Percentiles rank a stretch among this genome's conserved stretches.
Evolutionary conservation across 2,888 invertebrate genomes (phyloP).

Genomic region (Baronia brevicornis): DNA sequence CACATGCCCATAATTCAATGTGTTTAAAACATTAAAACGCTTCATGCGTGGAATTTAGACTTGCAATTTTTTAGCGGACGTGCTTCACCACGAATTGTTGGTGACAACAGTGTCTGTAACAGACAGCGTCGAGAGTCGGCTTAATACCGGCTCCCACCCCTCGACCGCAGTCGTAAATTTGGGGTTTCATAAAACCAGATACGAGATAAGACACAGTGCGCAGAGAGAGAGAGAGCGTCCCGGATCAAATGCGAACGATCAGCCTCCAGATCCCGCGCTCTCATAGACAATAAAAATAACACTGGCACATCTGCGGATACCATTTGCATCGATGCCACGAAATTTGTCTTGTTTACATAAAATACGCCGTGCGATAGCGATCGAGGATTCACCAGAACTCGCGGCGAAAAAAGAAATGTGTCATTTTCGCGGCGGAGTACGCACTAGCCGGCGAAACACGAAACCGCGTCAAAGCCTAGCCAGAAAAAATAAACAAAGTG

Average conservation of each 20-base stretch:
- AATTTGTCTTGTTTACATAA: slow-evolving; percentile 74
- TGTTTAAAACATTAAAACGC: slow-evolving; percentile 40
- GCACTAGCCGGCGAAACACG: slow-evolving; percentile 44
- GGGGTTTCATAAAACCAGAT: slow-evolving; percentile 77
- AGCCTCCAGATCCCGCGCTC: slow-evolving; percentile 44
- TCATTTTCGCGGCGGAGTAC: slow-evolving; percentile 45
- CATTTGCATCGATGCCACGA: slow-evolving; percentile 49
- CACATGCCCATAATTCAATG: background rate
- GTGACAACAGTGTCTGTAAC: slow-evolving; percentile 70
- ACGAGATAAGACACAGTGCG: slow-evolving; percentile 73
- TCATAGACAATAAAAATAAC: slow-evolving; percentile 69
- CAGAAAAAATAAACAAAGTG: slow-evolving; percentile 41
- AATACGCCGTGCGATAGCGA: slow-evolving; percentile 63
- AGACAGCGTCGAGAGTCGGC: slow-evolving; percentile 61
- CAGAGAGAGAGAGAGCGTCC: slow-evolving; percentile 52
- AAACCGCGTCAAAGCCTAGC: slow-evolving; percentile 39
- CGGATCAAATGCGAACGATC: slow-evolving; percentile 65
- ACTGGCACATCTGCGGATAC: slow-evolving; percentile 69
- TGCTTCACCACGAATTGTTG: slow-evolving; percentile 67
- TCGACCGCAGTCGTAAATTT: slow-evolving; percentile 73
- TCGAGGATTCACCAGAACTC: slow-evolving; percentile 60
- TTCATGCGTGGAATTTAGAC: slow-evolving; percentile 48
- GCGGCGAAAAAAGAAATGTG: slow-evolving; percentile 38
- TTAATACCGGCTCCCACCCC: slow-evolving; percentile 66
- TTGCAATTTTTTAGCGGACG: slow-evolving; percentile 67